These are phyloP conservation scores for Salminus brasiliensis DNA, from an alignment of 2,113 vertebrate genomes.

Conservation along the genomic window DNA sequence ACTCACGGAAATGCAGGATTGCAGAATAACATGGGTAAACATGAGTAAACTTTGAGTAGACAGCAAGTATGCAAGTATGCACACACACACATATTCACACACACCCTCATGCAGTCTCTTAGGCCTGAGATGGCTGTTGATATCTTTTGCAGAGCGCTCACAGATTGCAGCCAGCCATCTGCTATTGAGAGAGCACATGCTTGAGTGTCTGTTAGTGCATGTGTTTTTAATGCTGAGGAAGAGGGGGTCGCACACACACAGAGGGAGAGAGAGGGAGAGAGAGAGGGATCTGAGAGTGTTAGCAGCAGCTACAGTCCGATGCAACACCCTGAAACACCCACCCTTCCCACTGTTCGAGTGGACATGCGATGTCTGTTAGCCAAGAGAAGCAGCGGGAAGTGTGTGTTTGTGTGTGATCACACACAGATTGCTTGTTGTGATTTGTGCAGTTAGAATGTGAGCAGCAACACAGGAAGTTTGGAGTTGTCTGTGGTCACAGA, in stretches of 20 bases:
- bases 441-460: conserved; percentile 39
- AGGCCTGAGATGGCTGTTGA: conserved; percentile 40
- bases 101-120: conserved; percentile 18
- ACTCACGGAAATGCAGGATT: not conserved
- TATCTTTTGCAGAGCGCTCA: conserved; percentile 47
- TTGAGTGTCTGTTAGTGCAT: conserved; percentile 51
- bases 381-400: too few species aligned
- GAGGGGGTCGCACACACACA: not conserved
- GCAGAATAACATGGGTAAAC: not conserved
- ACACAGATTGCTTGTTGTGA: conserved; percentile 12
- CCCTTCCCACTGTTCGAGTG: not conserved
- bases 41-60: not conserved
- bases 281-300: not conserved
- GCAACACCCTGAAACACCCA: conserved; percentile 23
- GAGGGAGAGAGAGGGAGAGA: not conserved
- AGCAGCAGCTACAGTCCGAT: conserved; percentile 32
- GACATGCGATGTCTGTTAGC: not conserved
- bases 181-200: conserved; percentile 55
- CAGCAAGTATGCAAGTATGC: not conserved
- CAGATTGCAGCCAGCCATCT: conserved; percentile 57
- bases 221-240: conserved; percentile 46
- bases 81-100: not conserved
- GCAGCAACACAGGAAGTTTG: conserved; percentile 47
- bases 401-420: conserved; percentile 22
- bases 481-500: conserved; percentile 49